phyloP scores from a whole-genome alignment of 2,797 vertebrate species.

The Psittacula derbiana region DNA sequence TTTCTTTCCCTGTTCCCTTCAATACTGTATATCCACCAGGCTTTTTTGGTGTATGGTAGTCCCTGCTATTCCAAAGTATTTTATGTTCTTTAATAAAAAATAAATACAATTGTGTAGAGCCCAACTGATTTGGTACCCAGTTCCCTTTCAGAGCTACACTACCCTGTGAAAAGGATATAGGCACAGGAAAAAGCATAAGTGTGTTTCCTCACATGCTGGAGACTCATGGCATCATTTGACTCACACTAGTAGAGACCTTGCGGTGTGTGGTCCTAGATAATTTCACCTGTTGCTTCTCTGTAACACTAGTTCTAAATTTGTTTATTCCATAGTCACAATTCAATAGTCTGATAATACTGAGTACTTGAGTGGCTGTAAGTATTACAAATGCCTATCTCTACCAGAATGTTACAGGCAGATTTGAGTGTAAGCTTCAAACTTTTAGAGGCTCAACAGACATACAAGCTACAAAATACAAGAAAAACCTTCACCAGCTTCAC shows the following conservation, averaged over 20 bases:
- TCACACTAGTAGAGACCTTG: neutral
- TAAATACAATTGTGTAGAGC: rapidly evolving
- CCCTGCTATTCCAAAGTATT: neutral
- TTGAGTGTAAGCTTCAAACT: neutral
- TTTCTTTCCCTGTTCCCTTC: neutral
- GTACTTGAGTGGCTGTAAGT: neutral
- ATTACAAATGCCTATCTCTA: neutral
- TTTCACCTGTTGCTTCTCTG: neutral
- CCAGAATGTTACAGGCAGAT: neutral
- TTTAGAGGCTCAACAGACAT: neutral
- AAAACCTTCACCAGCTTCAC: neutral
- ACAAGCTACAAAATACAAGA: neutral
- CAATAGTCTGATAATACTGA: neutral
- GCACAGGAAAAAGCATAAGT: neutral
- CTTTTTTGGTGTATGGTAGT: neutral
- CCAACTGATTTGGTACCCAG: neutral
- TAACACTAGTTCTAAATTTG: neutral
- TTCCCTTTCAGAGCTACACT: neutral
- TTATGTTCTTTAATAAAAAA: neutral
- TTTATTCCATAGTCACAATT: neutral
- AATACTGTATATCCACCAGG: neutral
- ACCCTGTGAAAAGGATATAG: neutral
- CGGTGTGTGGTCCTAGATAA: neutral
- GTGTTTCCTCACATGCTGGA: neutral
- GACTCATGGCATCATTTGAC: neutral